Evolutionary conservation across 1,140 invertebrate genomes (phyloP).

Genomic region (Wiebesia pumilae): DNA sequence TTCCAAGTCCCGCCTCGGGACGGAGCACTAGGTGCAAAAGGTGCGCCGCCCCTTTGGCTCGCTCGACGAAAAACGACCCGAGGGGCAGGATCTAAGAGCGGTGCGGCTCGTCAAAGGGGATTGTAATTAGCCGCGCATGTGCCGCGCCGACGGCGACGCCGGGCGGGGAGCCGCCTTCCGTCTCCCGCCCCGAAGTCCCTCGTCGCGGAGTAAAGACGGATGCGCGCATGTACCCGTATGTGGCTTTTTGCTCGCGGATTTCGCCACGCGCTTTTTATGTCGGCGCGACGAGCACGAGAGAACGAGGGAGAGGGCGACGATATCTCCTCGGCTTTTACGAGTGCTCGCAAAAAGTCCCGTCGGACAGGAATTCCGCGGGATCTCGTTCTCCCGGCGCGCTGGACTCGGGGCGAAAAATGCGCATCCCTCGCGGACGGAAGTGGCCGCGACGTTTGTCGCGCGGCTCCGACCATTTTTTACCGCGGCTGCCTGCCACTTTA

Average conservation of each 20-base stretch:
- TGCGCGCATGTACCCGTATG: background rate
- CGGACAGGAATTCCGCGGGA: constrained; percentile 31
- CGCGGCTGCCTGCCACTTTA: background rate
- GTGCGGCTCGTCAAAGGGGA: constrained; percentile 51
- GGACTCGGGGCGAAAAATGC: background rate
- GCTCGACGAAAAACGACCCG: too few species aligned
- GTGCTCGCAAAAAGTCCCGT: background rate
- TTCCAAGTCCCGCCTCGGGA: background rate
- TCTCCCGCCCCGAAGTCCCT: background rate
- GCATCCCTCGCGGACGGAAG: background rate
- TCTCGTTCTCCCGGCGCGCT: too few species aligned
- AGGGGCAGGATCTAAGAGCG: background rate
- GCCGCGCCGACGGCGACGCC: constrained; percentile 14
- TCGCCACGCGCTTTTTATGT: constrained; percentile 16
- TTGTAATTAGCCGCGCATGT: constrained; percentile 54
- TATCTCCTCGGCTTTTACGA: background rate
- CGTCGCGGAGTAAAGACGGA: background rate
- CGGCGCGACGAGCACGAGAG: background rate
- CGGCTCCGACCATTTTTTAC: background rate
- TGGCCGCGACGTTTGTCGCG: constrained; percentile 7
- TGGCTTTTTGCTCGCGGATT: constrained; percentile 31
- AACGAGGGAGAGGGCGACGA: background rate
- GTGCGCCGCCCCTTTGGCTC: background rate
- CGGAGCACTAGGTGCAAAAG: background rate
- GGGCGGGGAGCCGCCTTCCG: background rate